Evolutionary conservation across 92 coral and sea anemone genomes (phyloP).

Genomic region (Blastomussa wellsi): DNA sequence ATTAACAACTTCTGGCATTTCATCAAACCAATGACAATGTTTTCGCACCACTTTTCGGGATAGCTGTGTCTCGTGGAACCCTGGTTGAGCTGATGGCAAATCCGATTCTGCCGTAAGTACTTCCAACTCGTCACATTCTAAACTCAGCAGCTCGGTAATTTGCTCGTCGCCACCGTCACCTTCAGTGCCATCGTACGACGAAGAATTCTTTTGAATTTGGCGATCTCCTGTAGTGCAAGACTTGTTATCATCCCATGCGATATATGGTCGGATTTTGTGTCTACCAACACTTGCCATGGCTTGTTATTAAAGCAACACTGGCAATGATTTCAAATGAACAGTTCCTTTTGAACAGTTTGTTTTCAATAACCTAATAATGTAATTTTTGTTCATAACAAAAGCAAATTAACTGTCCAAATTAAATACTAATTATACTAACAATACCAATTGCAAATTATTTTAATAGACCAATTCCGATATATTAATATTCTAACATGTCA

Average conservation of each 20-base stretch:
- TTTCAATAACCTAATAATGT: not conserved
- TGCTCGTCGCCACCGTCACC: not conserved
- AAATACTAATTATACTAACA: not conserved
- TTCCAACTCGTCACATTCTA: not conserved
- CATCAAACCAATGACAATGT: slow-evolving; percentile 5
- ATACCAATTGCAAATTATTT: not conserved
- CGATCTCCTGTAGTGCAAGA: not conserved
- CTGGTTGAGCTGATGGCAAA: not conserved
- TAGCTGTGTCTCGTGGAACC: not conserved
- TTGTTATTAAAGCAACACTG: not conserved
- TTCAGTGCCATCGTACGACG: not conserved
- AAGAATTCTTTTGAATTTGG: too few relatives aligned
- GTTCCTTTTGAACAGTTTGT: not conserved
- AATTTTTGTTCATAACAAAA: too few relatives aligned
- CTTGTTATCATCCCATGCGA: not conserved
- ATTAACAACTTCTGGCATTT: not conserved
- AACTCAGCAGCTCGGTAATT: not conserved
- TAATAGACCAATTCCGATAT: too few relatives aligned
- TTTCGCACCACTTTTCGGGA: not conserved
- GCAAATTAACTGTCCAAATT: not conserved
- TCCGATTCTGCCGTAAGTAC: not conserved
- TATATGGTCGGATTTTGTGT: not conserved
- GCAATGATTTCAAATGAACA: too few relatives aligned
- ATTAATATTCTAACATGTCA: too few relatives aligned
- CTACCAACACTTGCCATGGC: not conserved